These are phyloP conservation scores for Camponotus fellah DNA, from an alignment of 2,888 invertebrate species.

Conservation along the genomic window DNA sequence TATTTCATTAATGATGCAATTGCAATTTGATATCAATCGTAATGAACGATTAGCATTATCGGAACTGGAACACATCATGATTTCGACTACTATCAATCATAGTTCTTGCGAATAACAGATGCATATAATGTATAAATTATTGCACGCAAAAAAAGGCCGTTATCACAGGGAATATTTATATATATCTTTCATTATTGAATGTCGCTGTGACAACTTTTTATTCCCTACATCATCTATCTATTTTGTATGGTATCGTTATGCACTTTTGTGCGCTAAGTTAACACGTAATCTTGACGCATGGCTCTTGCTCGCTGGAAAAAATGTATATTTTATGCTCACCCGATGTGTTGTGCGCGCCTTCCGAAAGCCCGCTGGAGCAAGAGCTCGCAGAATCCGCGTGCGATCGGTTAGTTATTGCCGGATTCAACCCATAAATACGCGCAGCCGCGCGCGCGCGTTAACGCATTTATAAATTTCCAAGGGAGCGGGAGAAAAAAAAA, in stretches of 20 bases:
- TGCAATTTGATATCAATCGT: slow-evolving; percentile 6
- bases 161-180: slow-evolving; percentile 35
- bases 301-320: slow-evolving; percentile 26
- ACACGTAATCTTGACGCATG: slow-evolving; percentile 52
- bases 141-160: background rate
- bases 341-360: slow-evolving; percentile 23
- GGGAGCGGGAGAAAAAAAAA: slow-evolving; percentile 5
- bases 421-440: slow-evolving; percentile 42
- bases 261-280: slow-evolving; percentile 43
- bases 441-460: slow-evolving; percentile 19
- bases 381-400: slow-evolving; percentile 8
- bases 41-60: slow-evolving; percentile 18
- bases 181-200: slow-evolving; percentile 27
- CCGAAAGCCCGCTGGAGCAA: slow-evolving; percentile 7
- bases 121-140: slow-evolving; percentile 16
- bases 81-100: slow-evolving; percentile 20
- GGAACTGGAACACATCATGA: background rate
- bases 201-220: slow-evolving; percentile 21
- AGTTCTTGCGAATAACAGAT: background rate
- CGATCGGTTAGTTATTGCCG: slow-evolving; percentile 52
- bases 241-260: slow-evolving; percentile 40
- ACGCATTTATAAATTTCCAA: slow-evolving; percentile 51
- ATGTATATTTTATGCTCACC: slow-evolving; percentile 32
- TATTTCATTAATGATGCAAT: slow-evolving; percentile 29
- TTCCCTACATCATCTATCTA: slow-evolving; percentile 25